Conservation (phyloP, 1,140 invertebrate species). For the Bradysia coprophila region DNA sequence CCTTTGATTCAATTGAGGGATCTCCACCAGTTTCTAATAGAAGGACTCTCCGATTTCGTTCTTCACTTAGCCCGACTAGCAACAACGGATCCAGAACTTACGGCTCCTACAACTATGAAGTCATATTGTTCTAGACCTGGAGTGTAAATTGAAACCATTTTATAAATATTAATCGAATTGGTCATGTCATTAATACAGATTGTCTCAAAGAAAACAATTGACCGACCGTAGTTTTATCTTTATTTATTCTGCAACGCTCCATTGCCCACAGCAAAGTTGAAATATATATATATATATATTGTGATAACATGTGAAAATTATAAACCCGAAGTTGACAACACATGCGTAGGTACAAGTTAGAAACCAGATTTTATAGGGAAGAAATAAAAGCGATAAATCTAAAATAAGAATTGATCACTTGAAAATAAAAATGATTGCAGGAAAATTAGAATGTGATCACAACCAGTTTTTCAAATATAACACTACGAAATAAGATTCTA, state of each 20-base stretch:
- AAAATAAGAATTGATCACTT: too few relatives aligned
- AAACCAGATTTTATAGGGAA: too few relatives aligned
- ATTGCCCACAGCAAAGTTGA: neutral
- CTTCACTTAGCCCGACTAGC: conserved; percentile 32
- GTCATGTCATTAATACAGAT: neutral
- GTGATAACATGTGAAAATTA: neutral
- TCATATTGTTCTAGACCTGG: conserved; percentile 1
- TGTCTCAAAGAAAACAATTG: neutral
- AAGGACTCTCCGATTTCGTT: conserved; percentile 30
- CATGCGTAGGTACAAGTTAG: too few relatives aligned
- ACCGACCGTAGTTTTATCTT: neutral
- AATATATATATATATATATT: neutral
- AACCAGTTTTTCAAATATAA: too few relatives aligned
- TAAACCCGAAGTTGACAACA: too few relatives aligned
- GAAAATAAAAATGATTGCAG: too few relatives aligned
- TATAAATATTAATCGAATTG: too few relatives aligned
- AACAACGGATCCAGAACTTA: conserved; percentile 26
- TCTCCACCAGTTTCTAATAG: conserved; percentile 40
- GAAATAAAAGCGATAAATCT: too few relatives aligned
- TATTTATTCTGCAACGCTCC: neutral
- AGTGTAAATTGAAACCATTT: too few relatives aligned
- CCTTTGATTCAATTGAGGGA: conserved; percentile 28
- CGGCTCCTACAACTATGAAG: conserved; percentile 6
- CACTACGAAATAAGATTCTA: too few relatives aligned
- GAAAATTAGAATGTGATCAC: too few relatives aligned